A percentile compares a stretch with the other conserved stretches of the same genome.
phyloP scores from a whole-genome alignment of 2,888 invertebrate species.

The Beris chalybata region DNA sequence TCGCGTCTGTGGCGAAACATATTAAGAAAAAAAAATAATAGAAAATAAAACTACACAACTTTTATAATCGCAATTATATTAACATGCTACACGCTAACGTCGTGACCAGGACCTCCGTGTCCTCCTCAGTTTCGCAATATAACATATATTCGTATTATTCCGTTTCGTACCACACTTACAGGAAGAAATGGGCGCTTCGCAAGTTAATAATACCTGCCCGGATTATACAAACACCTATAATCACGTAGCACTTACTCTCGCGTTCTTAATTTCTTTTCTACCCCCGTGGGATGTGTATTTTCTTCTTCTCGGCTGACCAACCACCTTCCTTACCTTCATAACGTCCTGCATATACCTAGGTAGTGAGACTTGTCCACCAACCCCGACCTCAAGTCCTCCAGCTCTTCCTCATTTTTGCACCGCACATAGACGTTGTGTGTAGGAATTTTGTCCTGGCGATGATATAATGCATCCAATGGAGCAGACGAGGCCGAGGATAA shows the following conservation, averaged over 20 bases:
- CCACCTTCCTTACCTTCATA: constrained; percentile 12
- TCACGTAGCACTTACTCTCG: constrained; percentile 29
- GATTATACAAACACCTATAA: constrained; percentile 12
- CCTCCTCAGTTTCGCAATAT: not conserved
- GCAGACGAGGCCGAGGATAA: too few species aligned
- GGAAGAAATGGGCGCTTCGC: too few species aligned
- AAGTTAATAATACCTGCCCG: too few species aligned
- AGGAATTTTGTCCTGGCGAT: too few species aligned
- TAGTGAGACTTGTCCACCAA: constrained; percentile 8
- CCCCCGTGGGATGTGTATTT: too few species aligned
- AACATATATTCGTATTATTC: too few species aligned
- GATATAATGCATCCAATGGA: too few species aligned
- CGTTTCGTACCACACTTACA: too few species aligned
- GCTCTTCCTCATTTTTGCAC: not conserved
- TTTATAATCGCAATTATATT: constrained; percentile 11
- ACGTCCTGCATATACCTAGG: constrained; percentile 2
- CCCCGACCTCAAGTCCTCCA: not conserved
- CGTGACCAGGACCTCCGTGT: too few species aligned
- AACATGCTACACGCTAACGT: constrained; percentile 21
- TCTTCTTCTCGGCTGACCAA: not conserved
- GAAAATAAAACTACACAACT: not conserved
- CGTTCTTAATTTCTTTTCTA: constrained; percentile 10
- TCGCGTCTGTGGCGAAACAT: too few species aligned
- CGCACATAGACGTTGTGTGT: too few species aligned
- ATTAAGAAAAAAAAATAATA: too few species aligned